These are phyloP conservation scores for Rhagonycha lutea DNA, from an alignment of 2,888 invertebrate genomes.

Conservation along the genomic window DNA sequence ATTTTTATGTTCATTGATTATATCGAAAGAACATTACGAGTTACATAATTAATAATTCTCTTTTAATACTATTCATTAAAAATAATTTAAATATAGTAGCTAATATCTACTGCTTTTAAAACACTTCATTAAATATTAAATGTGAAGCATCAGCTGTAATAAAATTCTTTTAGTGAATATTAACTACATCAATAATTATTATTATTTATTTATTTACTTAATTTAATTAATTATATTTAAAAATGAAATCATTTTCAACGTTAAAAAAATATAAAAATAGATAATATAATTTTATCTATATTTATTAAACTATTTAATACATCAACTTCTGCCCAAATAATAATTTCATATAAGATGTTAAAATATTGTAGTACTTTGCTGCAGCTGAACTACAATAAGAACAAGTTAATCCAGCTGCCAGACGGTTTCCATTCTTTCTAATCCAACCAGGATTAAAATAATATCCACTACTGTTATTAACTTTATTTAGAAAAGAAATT, in stretches of 20 bases:
- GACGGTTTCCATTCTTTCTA: constrained; percentile 30
- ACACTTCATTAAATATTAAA: neutral
- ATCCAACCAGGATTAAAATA: constrained; percentile 30
- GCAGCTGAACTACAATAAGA: constrained; percentile 16
- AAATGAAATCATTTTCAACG: neutral
- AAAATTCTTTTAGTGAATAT: neutral
- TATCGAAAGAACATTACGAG: neutral
- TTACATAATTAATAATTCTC: neutral
- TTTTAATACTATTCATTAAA: neutral
- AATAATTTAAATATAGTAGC: neutral
- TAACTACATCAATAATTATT: neutral
- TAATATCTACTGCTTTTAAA: neutral
- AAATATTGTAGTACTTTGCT: constrained; percentile 15
- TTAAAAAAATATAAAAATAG: neutral
- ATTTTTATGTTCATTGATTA: neutral
- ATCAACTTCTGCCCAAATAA: neutral
- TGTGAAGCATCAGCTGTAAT: neutral
- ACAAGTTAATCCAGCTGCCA: constrained; percentile 29
- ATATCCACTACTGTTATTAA: constrained; percentile 31
- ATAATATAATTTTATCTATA: neutral
- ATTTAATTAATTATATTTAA: no score
- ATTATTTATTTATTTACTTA: no score
- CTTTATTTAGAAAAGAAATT: constrained; percentile 27
- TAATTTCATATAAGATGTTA: constrained; percentile 11
- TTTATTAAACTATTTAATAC: neutral